Conservation (phyloP, 1,140 invertebrate genomes). For the Eumeta japonica region DNA sequence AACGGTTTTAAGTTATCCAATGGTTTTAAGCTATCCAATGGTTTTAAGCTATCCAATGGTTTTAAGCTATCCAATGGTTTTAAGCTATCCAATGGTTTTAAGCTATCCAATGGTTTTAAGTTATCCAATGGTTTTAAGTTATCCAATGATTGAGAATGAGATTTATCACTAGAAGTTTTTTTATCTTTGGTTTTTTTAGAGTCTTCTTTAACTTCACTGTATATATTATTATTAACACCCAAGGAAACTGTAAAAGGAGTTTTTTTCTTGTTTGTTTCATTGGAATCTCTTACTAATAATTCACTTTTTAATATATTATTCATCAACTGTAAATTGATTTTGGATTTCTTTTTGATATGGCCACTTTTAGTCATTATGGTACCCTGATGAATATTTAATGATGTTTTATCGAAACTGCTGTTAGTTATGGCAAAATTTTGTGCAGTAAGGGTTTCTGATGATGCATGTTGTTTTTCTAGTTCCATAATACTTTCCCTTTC, state of each 20-base stretch:
- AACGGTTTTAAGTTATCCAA: too few relatives aligned
- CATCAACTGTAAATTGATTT: constrained; percentile 23
- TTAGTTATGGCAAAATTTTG: too few relatives aligned
- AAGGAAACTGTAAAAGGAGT: not conserved
- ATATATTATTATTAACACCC: not conserved
- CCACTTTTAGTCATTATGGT: constrained; percentile 23
- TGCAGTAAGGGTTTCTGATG: too few relatives aligned
- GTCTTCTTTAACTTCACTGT: not conserved
- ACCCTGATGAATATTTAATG: constrained; percentile 9
- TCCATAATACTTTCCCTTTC: too few relatives aligned
- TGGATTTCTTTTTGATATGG: constrained; percentile 26
- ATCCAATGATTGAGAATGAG: too few relatives aligned
- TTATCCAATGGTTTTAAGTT: too few relatives aligned
- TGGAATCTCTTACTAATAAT: constrained; percentile 32
- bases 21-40: too few relatives aligned
- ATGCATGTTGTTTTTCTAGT: too few relatives aligned
- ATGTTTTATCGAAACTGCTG: constrained; percentile 8
- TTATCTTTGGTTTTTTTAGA: not conserved
- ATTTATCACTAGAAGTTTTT: not conserved
- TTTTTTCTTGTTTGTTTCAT: constrained; percentile 13
- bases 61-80: too few relatives aligned
- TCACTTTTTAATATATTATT: constrained; percentile 39
- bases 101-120: too few relatives aligned
- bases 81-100: too few relatives aligned
- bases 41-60: too few relatives aligned